Conservation (phyloP, 2,797 vertebrate species). For the Xiphophorus birchmanni region DNA sequence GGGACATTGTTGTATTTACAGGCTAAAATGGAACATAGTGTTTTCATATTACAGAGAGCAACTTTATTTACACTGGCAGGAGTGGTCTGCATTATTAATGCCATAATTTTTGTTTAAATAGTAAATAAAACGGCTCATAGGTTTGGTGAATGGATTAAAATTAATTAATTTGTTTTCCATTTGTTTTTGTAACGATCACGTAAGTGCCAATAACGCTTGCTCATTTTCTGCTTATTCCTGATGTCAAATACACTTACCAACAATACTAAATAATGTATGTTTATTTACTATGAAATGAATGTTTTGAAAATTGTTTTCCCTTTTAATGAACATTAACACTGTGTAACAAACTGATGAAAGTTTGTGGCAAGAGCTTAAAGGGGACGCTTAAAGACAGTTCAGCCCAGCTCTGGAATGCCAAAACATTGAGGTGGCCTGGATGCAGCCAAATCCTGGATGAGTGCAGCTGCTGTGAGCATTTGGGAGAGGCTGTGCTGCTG, state of each 20-base stretch:
- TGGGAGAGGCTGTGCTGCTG: too few relatives aligned
- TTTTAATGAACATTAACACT: not conserved
- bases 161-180: not conserved
- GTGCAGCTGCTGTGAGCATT: too few relatives aligned
- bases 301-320: not conserved
- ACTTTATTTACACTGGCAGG: not conserved
- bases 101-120: not conserved
- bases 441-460: too few relatives aligned
- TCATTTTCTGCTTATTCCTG: constrained; percentile 9
- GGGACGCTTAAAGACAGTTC: too few relatives aligned
- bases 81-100: not conserved
- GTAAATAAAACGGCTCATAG: not conserved
- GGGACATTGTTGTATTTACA: not conserved
- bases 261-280: constrained; percentile 22
- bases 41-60: constrained; percentile 2
- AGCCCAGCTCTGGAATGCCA: too few relatives aligned
- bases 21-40: not conserved
- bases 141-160: not conserved
- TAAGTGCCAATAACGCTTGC: not conserved
- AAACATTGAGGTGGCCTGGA: too few relatives aligned
- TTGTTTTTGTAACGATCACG: not conserved
- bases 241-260: not conserved
- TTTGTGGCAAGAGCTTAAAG: not conserved
- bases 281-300: not conserved
- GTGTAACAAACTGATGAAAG: not conserved